Base-by-base conservation (phyloP, 2,888 invertebrate genomes). In the Lomographa bimaculata region DNA sequence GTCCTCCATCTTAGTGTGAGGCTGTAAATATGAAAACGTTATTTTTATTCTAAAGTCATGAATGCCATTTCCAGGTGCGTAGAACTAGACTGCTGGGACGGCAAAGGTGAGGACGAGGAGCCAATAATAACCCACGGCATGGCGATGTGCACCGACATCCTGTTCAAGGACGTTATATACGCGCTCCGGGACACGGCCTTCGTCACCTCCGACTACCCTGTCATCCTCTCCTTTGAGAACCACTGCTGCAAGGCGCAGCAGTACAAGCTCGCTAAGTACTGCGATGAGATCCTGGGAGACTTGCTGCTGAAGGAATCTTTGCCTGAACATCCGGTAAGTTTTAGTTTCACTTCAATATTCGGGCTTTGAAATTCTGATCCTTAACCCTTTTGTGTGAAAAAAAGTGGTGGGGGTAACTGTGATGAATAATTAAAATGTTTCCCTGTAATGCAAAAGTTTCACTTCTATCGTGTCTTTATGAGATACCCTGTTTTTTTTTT, bases 111-210 rank as follows among this genome's bases (percentile, higher is more conserved):
- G 83, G 98, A 98, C 68, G 98, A 98, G 68, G 99, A 99, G 70
- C 99, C 99, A 0, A 99, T 99, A 66, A 98, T 99, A 57, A 99
- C 99, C 17, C 99, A 99, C 85, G 99, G 99, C 25, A 98, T 98
- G 90, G 99, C 99, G 2, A 99, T 99, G 98, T 99, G 99, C 76
- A 99, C 98, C 1, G 99, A 99, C 87, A 99, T 99, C 67, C 89
- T 98, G 9, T 99, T 99, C 87, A 98, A 96, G 81, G 96, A 99
- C 85, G 99, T 98, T 23, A 98, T 99, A 62, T 95, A 97, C 79
- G 99, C 99, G 2, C 95, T 99, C 42, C 90, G 98, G 50, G 99
- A 99, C 83, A 98, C 98, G 2, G 99, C 99, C 20, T 99, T 99
- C 84, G 98, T 99, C 27, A 98, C 99, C 1, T 98, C 98, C 2